A percentile compares a stretch with the other conserved stretches of the same genome.
phyloP scores from a whole-genome alignment of 2,113 vertebrate genomes.

The Pseudois nayaur region DNA sequence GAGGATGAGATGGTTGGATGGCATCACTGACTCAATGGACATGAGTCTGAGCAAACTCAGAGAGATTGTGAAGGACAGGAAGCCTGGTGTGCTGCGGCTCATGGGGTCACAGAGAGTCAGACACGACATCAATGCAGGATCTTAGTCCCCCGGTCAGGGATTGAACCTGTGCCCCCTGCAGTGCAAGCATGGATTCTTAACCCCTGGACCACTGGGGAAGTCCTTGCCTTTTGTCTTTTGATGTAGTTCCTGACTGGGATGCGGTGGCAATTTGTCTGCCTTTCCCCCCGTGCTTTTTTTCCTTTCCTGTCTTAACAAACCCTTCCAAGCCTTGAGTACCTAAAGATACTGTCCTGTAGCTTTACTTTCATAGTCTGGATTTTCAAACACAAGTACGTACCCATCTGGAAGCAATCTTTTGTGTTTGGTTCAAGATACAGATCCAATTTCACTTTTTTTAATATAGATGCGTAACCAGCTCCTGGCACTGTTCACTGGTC shows the following conservation, averaged over 20 bases:
- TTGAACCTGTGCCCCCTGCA: neutral
- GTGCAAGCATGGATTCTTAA: neutral
- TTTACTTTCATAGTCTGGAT: neutral
- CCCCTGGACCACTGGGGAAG: neutral
- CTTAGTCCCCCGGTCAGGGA: neutral
- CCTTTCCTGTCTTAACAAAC: neutral
- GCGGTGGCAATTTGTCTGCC: neutral
- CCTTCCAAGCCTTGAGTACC: neutral
- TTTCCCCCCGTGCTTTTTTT: neutral
- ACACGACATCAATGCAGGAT: neutral
- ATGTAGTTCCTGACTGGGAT: neutral
- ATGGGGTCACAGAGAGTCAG: neutral
- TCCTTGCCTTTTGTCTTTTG: neutral
- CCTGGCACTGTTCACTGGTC: rapidly evolving
- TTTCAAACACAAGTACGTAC: neutral
- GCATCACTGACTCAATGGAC: neutral
- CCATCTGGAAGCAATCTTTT: slow-evolving; percentile 12
- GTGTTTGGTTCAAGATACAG: neutral
- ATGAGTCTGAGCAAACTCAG: neutral
- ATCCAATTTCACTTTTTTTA: neutral
- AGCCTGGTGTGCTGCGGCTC: neutral
- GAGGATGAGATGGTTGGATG: neutral
- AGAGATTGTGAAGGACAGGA: neutral
- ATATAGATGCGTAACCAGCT: neutral
- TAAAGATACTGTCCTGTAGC: neutral